phyloP scores from a whole-genome alignment of 1,140 invertebrate genomes.

The Dreissena polymorpha region DNA sequence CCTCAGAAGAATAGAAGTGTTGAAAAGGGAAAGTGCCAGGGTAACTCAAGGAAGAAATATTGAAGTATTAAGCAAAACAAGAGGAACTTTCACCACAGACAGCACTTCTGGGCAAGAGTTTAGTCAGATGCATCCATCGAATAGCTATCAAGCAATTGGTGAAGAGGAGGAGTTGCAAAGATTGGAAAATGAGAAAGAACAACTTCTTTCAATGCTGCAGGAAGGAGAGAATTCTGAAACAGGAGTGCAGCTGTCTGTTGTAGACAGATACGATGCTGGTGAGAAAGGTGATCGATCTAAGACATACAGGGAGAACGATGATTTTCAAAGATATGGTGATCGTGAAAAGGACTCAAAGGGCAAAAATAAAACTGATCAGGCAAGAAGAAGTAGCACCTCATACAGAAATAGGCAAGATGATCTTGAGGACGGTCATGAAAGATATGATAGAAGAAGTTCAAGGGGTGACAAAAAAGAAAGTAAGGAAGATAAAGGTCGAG shows the following conservation, averaged over 20 bases:
- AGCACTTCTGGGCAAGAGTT: too few relatives aligned
- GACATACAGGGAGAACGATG: constrained; percentile 25
- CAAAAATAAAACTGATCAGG: background rate
- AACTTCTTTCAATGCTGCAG: constrained; percentile 29
- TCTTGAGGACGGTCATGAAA: constrained; percentile 27
- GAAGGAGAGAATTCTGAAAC: background rate
- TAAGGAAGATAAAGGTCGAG: constrained; percentile 49
- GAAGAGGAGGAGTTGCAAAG: constrained; percentile 36
- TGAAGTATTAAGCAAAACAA: constrained; percentile 35
- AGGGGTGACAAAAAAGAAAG: constrained; percentile 25
- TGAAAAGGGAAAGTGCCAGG: constrained; percentile 34
- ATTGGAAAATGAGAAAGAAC: constrained; percentile 48
- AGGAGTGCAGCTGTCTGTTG: background rate
- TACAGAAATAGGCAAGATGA: constrained; percentile 31
- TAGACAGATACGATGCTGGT: background rate
- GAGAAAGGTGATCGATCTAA: constrained; percentile 27
- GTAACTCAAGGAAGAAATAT: constrained; percentile 38
- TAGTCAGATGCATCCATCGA: too few relatives aligned
- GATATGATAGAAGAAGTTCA: constrained; percentile 43
- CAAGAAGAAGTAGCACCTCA: constrained; percentile 1
- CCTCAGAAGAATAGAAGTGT: constrained; percentile 37
- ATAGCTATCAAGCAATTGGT: background rate
- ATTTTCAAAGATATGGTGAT: background rate
- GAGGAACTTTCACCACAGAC: constrained; percentile 4
- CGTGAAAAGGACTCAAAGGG: constrained; percentile 23